phyloP scores from a whole-genome alignment of 2,113 vertebrate genomes.

The Elephantulus edwardii region DNA sequence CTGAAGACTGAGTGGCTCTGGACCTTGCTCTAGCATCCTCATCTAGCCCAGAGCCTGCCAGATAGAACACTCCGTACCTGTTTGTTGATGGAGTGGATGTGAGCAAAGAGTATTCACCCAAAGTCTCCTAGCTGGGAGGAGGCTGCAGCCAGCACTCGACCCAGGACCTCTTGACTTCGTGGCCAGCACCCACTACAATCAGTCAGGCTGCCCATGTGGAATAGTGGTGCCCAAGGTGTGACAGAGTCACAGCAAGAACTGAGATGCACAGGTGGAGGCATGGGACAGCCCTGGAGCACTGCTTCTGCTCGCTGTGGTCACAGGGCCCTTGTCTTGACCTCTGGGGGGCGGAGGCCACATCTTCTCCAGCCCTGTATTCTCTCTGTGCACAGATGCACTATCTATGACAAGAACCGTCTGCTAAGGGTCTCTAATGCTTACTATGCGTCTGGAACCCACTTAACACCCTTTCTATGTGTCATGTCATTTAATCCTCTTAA shows the following conservation, averaged over 20 bases:
- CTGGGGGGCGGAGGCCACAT: not conserved
- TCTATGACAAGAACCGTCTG: not conserved
- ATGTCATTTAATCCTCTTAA: not conserved
- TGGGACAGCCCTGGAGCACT: accelerated
- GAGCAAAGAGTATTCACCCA: not conserved
- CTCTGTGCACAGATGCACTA: not conserved
- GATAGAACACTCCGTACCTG: not conserved
- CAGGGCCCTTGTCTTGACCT: not conserved
- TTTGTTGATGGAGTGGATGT: not conserved
- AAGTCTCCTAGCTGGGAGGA: not conserved
- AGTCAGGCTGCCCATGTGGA: not conserved
- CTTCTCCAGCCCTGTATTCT: not conserved
- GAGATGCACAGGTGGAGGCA: accelerated
- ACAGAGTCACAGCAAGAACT: not conserved
- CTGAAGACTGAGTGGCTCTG: not conserved
- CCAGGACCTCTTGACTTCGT: no score
- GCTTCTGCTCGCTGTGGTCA: accelerated
- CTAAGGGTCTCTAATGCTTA: not conserved
- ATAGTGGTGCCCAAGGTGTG: not conserved
- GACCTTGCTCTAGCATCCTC: not conserved
- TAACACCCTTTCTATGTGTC: not conserved
- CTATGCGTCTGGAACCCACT: not conserved
- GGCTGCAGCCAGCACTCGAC: no score
- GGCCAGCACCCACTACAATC: no score
- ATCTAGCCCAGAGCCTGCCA: not conserved